These are phyloP conservation scores for Crocidura indochinensis DNA, from an alignment of 2,797 vertebrate genomes.

Conservation along the genomic window DNA sequence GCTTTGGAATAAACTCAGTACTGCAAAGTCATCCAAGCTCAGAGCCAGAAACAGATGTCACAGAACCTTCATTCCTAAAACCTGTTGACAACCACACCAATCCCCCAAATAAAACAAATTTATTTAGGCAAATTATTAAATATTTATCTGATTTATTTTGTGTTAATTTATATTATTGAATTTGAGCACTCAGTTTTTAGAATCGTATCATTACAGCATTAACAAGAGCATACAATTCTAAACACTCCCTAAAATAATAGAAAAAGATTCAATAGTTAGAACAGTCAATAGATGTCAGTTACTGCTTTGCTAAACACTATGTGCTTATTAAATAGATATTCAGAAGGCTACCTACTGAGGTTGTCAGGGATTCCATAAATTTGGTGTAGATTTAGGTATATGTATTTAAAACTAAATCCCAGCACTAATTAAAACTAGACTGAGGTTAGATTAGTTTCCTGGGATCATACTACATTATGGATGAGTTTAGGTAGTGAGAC, in stretches of 20 bases:
- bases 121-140: too few relatives aligned
- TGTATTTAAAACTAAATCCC: conserved; percentile 17
- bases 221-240: conserved; percentile 4
- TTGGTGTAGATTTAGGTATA: neutral
- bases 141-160: neutral
- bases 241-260: conserved; percentile 14
- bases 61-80: too few relatives aligned
- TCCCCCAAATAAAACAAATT: too few relatives aligned
- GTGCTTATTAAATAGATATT: neutral
- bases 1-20: too few relatives aligned
- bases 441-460: neutral
- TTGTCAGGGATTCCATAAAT: neutral
- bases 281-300: conserved; percentile 38
- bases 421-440: neutral
- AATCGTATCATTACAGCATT: neutral
- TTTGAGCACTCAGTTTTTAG: conserved; percentile 17
- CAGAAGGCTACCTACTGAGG: neutral
- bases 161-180: neutral
- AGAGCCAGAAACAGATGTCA: too few relatives aligned
- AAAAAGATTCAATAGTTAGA: conserved; percentile 27
- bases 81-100: too few relatives aligned
- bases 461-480: neutral
- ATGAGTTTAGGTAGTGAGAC: neutral
- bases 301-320: neutral
- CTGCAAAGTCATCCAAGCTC: too few relatives aligned